Evolutionary conservation across 2,888 invertebrate genomes (phyloP).

Genomic region (Artemia sp.): DNA sequence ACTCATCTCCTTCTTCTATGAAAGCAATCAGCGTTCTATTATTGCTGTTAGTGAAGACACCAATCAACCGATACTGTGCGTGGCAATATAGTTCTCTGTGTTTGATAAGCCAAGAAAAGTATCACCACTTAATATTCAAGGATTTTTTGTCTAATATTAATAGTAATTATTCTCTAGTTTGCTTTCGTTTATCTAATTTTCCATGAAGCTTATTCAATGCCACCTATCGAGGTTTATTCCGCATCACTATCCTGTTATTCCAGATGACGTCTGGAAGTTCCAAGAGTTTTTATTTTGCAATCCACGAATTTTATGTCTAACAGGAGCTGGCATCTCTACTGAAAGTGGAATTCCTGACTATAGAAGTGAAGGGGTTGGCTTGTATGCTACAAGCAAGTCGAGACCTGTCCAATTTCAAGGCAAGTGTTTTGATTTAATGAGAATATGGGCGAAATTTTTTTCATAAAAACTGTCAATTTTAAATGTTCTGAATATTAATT

Average conservation of each 20-base stretch:
- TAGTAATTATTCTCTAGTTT: no score
- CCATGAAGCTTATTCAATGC: conserved; percentile 16
- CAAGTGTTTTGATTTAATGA: conserved; percentile 36
- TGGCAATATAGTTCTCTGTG: no score
- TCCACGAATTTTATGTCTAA: conserved; percentile 46
- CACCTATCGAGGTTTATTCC: conserved; percentile 43
- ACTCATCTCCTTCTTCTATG: no score
- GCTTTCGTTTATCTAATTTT: not conserved
- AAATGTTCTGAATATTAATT: no score
- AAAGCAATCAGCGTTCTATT: no score
- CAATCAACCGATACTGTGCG: no score
- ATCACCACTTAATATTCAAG: no score
- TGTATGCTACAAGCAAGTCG: conserved; percentile 66
- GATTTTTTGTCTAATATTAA: no score
- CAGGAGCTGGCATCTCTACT: conserved; percentile 91
- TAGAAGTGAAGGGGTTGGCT: conserved; percentile 72
- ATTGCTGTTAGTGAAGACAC: no score
- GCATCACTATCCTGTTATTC: conserved; percentile 46
- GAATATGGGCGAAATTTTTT: no score
- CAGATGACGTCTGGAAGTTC: conserved; percentile 42
- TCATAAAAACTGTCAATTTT: no score
- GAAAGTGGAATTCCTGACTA: conserved; percentile 95
- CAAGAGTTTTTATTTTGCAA: conserved; percentile 42
- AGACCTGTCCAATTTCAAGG: conserved; percentile 73
- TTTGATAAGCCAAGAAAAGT: no score